Evolutionary conservation across 2,888 invertebrate species (phyloP).

Genomic region (Stenodema calcarata): DNA sequence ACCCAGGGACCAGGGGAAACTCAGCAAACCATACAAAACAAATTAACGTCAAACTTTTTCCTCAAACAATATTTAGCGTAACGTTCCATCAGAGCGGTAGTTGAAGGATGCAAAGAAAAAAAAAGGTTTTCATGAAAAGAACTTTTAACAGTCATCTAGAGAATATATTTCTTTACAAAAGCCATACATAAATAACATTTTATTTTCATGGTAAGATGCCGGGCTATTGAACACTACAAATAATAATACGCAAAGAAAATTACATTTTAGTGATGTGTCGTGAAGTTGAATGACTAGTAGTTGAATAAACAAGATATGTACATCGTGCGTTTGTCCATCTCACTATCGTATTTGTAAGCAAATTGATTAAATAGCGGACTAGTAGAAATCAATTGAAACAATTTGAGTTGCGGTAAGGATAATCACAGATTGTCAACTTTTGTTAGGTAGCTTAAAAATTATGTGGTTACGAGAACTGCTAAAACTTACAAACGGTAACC

Average conservation of each 20-base stretch:
- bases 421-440: not conserved
- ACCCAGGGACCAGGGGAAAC: too few relatives aligned
- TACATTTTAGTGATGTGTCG: not conserved
- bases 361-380: not conserved
- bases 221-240: not conserved
- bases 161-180: constrained; percentile 31
- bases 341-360: not conserved
- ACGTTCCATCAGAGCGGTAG: too few relatives aligned
- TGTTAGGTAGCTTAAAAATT: not conserved
- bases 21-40: too few relatives aligned
- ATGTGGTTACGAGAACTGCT: not conserved
- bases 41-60: too few relatives aligned
- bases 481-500: too few relatives aligned
- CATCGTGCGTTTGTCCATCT: not conserved
- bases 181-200: constrained; percentile 11
- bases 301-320: not conserved
- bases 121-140: not conserved
- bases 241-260: not conserved
- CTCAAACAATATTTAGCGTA: too few relatives aligned
- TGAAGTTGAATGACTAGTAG: not conserved
- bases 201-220: not conserved
- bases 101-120: too few relatives aligned
- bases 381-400: not conserved
- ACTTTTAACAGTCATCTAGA: constrained; percentile 9
- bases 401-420: not conserved